Conservation (phyloP, 1,140 invertebrate species). For the Penaeus vannamei region DNA sequence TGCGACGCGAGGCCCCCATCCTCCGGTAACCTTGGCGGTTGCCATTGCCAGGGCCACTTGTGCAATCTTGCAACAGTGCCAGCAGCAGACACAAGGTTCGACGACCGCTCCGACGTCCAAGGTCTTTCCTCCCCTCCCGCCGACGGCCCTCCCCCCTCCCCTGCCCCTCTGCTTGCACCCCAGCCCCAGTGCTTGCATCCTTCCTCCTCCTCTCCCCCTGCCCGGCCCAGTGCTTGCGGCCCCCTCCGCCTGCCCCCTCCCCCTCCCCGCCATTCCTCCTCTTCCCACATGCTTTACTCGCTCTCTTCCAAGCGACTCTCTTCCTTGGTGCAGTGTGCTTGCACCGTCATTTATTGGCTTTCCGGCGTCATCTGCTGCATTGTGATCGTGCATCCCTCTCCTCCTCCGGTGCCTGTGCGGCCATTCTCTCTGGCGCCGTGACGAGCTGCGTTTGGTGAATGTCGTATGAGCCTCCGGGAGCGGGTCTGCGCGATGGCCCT, state of each 20-base stretch:
- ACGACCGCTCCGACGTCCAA: slow-evolving; percentile 42
- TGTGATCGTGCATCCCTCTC: too few species aligned
- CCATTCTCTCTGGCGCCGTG: too few species aligned
- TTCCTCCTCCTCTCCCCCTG: neutral
- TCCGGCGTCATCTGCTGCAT: slow-evolving; percentile 25
- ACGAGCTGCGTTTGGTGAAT: too few species aligned
- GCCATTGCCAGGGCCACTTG: slow-evolving; percentile 42
- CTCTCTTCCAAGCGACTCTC: neutral
- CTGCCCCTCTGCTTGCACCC: neutral
- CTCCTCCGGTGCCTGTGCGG: too few species aligned
- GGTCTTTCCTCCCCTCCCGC: slow-evolving; percentile 33
- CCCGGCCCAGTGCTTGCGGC: neutral
- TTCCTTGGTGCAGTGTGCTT: too few species aligned
- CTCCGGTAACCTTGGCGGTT: neutral
- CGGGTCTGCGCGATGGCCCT: too few species aligned
- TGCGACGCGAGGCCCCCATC: neutral
- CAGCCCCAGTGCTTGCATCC: neutral
- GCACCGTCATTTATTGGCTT: slow-evolving; percentile 36
- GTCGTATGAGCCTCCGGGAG: too few species aligned
- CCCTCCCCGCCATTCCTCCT: neutral
- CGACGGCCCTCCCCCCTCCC: slow-evolving; percentile 6
- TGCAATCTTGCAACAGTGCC: slow-evolving; percentile 58
- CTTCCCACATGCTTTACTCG: slow-evolving; percentile 6
- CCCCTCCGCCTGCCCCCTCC: neutral
- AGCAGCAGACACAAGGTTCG: slow-evolving; percentile 47